Percentiles rank a stretch among this genome's conserved stretches.
phyloP scores from a whole-genome alignment of 2,888 invertebrate species.

The Macrophya alboannulata region DNA sequence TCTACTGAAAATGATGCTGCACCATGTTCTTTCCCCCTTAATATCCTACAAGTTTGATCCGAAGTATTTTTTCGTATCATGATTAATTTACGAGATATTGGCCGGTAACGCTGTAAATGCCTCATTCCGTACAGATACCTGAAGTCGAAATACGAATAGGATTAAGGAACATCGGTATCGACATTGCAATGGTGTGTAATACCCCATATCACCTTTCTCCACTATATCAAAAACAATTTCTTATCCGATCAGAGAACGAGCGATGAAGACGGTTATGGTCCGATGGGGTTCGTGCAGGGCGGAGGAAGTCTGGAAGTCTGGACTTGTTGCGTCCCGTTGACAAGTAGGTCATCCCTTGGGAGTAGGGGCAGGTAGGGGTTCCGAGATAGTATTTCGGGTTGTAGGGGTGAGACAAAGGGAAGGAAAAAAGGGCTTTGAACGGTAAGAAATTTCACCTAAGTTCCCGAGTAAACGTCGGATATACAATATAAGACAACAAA shows the following conservation, averaged over 20 bases:
- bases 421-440: not conserved
- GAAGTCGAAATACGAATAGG: not conserved
- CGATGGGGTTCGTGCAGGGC: not conserved
- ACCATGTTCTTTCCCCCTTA: too few species aligned
- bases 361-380: not conserved
- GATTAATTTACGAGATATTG: too few species aligned
- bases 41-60: too few species aligned
- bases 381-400: not conserved
- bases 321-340: conserved; percentile 49
- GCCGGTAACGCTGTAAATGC: too few species aligned
- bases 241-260: not conserved
- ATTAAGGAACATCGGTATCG: not conserved
- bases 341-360: conserved; percentile 46
- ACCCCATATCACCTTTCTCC: not conserved
- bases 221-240: conserved; percentile 11
- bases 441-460: not conserved
- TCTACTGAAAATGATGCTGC: too few species aligned
- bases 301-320: conserved; percentile 40
- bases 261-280: conserved; percentile 6
- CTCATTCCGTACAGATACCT: too few species aligned
- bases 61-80: too few species aligned
- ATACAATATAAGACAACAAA: conserved; percentile 21
- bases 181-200: not conserved
- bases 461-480: conserved; percentile 6
- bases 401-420: not conserved